phyloP scores from a whole-genome alignment of 2,888 invertebrate species.

The Tipula lateralis region DNA sequence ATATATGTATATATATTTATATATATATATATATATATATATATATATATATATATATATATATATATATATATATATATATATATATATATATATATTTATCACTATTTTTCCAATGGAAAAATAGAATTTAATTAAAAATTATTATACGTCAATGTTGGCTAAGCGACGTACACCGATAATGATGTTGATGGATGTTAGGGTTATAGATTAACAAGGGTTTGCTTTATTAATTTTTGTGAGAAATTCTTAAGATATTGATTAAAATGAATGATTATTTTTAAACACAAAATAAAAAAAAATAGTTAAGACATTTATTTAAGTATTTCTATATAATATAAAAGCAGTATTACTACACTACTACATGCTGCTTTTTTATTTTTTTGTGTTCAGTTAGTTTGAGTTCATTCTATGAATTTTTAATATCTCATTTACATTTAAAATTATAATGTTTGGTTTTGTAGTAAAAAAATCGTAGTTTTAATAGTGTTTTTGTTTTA shows the following conservation, averaged over 20 bases:
- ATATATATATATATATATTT: background rate
- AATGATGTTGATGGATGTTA: background rate
- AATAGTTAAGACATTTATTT: background rate
- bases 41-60: too few relatives aligned
- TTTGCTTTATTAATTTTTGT: background rate
- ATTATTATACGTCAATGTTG: background rate
- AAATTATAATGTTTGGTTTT: background rate
- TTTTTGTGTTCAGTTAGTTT: slow-evolving; percentile 12
- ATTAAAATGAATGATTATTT: slow-evolving; percentile 11
- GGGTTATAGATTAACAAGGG: background rate
- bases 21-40: too few relatives aligned
- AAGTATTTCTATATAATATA: background rate
- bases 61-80: background rate
- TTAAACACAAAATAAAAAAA: background rate
- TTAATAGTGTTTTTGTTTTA: background rate
- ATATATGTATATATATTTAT: background rate
- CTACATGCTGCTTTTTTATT: background rate
- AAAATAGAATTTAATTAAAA: background rate
- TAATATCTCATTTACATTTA: slow-evolving; percentile 11
- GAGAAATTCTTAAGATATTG: background rate
- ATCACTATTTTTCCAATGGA: background rate
- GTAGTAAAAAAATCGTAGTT: background rate
- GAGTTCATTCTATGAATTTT: slow-evolving; percentile 19
- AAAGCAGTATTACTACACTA: background rate
- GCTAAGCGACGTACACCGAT: background rate